Percentiles rank a stretch among this genome's conserved stretches.
phyloP scores from a whole-genome alignment of 92 coral and sea anemone genomes.

The Bergia sp. region DNA sequence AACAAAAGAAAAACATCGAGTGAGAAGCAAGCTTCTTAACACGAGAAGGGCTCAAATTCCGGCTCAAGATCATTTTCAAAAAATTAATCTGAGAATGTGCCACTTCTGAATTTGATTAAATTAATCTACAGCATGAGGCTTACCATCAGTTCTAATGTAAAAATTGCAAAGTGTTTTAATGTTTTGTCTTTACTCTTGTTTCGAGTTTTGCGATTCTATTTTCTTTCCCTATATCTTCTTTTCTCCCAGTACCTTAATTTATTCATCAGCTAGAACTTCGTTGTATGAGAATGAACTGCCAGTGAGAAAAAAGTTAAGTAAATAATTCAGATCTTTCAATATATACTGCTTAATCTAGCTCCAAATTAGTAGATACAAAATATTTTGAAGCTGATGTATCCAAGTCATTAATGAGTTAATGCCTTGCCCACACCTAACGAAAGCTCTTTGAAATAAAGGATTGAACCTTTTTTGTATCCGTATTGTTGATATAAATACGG shows the following conservation, averaged over 20 bases:
- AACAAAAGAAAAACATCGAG: too few species aligned
- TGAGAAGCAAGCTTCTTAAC: too few species aligned
- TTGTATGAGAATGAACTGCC: neutral
- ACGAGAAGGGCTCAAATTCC: too few species aligned
- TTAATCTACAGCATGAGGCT: neutral
- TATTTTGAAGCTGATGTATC: neutral
- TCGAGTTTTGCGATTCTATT: too few species aligned
- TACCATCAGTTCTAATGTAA: too few species aligned
- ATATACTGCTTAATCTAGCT: neutral
- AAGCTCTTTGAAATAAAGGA: neutral
- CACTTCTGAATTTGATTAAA: neutral
- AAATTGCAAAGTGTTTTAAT: too few species aligned
- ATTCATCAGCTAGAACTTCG: neutral
- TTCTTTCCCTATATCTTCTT: too few species aligned
- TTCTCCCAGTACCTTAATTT: too few species aligned
- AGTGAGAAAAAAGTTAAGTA: too few species aligned
- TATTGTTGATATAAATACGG: neutral
- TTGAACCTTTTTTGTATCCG: neutral
- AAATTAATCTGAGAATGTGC: neutral
- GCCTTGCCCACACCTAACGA: neutral
- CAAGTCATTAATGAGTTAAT: neutral
- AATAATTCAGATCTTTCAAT: neutral
- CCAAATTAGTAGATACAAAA: neutral
- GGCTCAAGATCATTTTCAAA: neutral
- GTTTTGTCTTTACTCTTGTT: too few species aligned